phyloP scores from a whole-genome alignment of 2,797 vertebrate species.

The Falco berigora region DNA sequence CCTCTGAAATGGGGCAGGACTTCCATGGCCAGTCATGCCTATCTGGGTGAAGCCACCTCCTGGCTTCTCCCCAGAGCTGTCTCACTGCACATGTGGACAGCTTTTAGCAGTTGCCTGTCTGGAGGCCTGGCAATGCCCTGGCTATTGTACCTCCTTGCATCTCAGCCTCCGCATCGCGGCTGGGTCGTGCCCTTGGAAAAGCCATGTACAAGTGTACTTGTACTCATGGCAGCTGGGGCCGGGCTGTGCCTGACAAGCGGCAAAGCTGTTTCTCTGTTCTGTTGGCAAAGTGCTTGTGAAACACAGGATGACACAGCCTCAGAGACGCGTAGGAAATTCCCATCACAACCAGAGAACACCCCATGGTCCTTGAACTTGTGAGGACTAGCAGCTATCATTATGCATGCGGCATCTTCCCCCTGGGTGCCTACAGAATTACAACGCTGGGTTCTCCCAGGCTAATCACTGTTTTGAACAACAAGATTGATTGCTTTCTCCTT shows the following conservation, averaged over 20 bases:
- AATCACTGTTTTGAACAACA: slow-evolving; percentile 1
- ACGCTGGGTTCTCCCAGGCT: not conserved
- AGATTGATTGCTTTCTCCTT: slow-evolving; percentile 40
- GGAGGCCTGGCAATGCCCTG: not conserved
- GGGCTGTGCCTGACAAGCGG: not conserved
- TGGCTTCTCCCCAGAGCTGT: not conserved
- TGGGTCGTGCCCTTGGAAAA: not conserved
- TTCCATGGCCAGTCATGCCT: not conserved
- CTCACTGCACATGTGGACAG: rapidly evolving
- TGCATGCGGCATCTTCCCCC: not conserved
- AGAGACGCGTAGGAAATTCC: not conserved
- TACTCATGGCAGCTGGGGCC: not conserved
- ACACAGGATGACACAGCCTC: not conserved
- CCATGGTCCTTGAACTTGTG: not conserved
- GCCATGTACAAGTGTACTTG: rapidly evolving
- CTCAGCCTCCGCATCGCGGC: rapidly evolving
- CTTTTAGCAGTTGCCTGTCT: not conserved
- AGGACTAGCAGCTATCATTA: not conserved
- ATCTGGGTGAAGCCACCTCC: not conserved
- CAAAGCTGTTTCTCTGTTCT: not conserved
- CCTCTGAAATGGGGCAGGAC: not conserved
- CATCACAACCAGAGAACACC: not conserved
- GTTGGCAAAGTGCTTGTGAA: not conserved
- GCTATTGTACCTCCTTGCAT: rapidly evolving
- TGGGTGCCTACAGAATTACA: not conserved